These are phyloP conservation scores for Lichenostomus cassidix DNA, from an alignment of 2,113 vertebrate species.

Conservation along the genomic window DNA sequence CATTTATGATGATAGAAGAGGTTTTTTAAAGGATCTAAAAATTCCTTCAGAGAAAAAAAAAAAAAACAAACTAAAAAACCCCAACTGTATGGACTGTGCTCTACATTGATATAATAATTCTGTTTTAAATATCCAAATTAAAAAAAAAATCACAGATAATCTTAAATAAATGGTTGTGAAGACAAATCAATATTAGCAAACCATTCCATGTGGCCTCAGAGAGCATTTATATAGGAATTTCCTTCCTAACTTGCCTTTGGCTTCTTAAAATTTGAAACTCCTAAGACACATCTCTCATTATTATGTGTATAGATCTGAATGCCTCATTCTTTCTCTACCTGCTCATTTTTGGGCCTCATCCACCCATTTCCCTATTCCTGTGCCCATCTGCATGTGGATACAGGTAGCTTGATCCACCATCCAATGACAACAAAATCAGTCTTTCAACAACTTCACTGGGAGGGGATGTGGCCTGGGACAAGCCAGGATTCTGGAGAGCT, in stretches of 20 bases:
- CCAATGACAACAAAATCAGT: neutral
- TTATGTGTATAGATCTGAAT: neutral
- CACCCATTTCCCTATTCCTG: neutral
- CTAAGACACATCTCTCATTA: neutral
- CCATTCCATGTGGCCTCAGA: neutral
- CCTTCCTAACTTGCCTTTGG: neutral
- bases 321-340: accelerated
- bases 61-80: neutral
- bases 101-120: neutral
- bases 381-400: accelerated
- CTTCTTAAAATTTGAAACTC: neutral
- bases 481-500: neutral
- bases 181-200: neutral
- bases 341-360: accelerated
- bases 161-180: neutral
- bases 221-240: neutral
- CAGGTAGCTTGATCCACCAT: neutral
- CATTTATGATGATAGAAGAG: neutral
- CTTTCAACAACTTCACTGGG: neutral
- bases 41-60: neutral
- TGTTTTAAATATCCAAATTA: neutral
- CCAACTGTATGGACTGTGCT: neutral
- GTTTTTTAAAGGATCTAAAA: neutral
- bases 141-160: neutral
- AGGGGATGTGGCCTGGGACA: neutral